Evolutionary conservation across 53 echinoderm and acorn worm species (phyloP).

Genomic region (Glandiceps talaboti): DNA sequence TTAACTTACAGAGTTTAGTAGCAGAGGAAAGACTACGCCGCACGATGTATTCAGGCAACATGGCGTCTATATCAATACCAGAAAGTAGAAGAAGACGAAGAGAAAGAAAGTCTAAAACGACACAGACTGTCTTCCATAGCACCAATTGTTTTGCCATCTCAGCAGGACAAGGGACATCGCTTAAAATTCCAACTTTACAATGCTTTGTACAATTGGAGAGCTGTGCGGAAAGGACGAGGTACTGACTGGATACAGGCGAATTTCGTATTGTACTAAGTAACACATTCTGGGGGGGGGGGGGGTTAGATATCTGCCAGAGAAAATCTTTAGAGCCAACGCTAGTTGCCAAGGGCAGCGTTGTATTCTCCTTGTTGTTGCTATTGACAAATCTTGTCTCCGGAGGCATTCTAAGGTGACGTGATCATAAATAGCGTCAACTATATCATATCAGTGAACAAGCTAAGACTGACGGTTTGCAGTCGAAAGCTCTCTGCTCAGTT

Average conservation of each 20-base stretch:
- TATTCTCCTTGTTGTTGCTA: too few species aligned
- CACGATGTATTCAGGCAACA: slow-evolving; percentile 50
- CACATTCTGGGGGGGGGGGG: too few species aligned
- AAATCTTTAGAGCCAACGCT: too few species aligned
- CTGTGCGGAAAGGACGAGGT: slow-evolving; percentile 23
- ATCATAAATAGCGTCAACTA: too few species aligned
- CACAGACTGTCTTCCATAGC: background rate
- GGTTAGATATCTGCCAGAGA: too few species aligned
- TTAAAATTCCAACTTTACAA: slow-evolving; percentile 11
- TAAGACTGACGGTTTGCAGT: too few species aligned
- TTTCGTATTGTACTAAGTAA: background rate
- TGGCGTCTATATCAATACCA: slow-evolving; percentile 24
- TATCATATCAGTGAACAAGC: too few species aligned
- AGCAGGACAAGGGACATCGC: background rate
- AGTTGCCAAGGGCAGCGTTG: too few species aligned
- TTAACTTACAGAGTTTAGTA: too few species aligned
- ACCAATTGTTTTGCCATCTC: background rate
- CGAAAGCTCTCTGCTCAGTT: too few species aligned
- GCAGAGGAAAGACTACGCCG: slow-evolving; percentile 26
- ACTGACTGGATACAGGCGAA: background rate
- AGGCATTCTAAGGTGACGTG: too few species aligned
- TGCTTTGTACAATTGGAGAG: slow-evolving; percentile 28
- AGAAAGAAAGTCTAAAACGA: background rate
- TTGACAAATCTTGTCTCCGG: too few species aligned
- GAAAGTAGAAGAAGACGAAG: background rate